These are phyloP conservation scores for Ctena decussata DNA, from an alignment of 2,888 invertebrate genomes.

Conservation along the genomic window DNA sequence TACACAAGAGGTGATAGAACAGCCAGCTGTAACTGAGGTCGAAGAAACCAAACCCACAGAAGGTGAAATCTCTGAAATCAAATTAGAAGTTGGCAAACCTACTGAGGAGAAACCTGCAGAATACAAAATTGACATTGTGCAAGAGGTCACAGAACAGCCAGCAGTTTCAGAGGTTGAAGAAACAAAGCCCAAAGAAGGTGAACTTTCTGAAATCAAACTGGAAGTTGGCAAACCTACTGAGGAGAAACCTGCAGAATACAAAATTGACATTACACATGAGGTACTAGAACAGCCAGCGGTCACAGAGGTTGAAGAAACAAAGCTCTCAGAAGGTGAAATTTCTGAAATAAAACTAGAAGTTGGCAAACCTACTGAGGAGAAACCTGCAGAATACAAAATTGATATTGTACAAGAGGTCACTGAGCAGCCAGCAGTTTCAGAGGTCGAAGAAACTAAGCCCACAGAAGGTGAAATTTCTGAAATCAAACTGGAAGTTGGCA, in stretches of 20 bases:
- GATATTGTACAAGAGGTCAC: conserved; percentile 34
- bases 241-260: conserved; percentile 39
- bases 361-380: conserved; percentile 30
- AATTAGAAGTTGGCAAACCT: conserved; percentile 31
- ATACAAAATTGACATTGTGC: conserved; percentile 54
- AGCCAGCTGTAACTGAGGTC: conserved; percentile 43
- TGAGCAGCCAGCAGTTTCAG: conserved; percentile 48
- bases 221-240: conserved; percentile 17
- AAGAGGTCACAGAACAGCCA: conserved; percentile 56
- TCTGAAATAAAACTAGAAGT: conserved; percentile 23
- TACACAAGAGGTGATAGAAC: conserved; percentile 48
- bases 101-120: too few species aligned
- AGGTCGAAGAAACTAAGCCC: conserved; percentile 38
- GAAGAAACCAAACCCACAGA: conserved; percentile 32
- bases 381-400: conserved; percentile 50
- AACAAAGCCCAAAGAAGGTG: neutral
- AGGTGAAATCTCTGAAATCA: conserved; percentile 30
- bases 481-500: conserved; percentile 21
- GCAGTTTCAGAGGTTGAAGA: conserved; percentile 66
- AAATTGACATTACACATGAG: conserved; percentile 26
- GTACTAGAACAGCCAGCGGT: conserved; percentile 40
- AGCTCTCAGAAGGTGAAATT: conserved; percentile 26
- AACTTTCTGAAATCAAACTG: conserved; percentile 23
- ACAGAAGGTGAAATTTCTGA: conserved; percentile 29
- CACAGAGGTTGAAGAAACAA: conserved; percentile 27